Evolutionary conservation across 2,113 vertebrate genomes (phyloP).

Genomic region (Podilymbus podiceps): DNA sequence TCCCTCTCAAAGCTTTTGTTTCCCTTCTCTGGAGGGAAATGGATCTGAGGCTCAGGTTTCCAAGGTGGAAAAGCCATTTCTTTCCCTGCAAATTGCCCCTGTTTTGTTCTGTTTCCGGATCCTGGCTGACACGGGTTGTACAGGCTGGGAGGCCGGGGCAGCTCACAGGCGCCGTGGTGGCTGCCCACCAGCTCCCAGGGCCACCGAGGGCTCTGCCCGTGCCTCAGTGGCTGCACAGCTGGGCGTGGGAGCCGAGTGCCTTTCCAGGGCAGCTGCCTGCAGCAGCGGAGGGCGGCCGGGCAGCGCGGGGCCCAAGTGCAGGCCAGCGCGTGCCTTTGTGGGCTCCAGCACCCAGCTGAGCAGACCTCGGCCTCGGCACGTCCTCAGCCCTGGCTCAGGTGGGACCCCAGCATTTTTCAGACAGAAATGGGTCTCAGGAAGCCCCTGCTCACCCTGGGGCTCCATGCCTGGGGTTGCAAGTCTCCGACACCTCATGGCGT

Average conservation of each 20-base stretch:
- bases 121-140: accelerated
- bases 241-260: not conserved
- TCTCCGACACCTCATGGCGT: not conserved
- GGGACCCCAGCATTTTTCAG: not conserved
- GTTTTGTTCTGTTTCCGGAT: not conserved
- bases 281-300: not conserved
- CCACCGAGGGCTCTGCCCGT: not conserved
- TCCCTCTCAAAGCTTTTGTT: not conserved
- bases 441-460: not conserved
- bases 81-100: not conserved
- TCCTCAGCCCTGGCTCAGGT: not conserved
- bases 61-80: not conserved
- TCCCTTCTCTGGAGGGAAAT: not conserved
- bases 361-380: not conserved
- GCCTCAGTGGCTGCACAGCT: accelerated
- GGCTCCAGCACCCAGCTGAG: not conserved
- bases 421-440: accelerated
- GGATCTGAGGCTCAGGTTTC: not conserved
- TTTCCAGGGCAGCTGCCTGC: not conserved
- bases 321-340: not conserved
- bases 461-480: not conserved
- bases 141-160: not conserved
- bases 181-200: not conserved
- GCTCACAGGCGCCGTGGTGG: not conserved
- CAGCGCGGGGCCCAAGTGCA: not conserved